Base-by-base conservation (phyloP, 64 coral and sea anemone species). In the Pocillopora verrucosa region DNA sequence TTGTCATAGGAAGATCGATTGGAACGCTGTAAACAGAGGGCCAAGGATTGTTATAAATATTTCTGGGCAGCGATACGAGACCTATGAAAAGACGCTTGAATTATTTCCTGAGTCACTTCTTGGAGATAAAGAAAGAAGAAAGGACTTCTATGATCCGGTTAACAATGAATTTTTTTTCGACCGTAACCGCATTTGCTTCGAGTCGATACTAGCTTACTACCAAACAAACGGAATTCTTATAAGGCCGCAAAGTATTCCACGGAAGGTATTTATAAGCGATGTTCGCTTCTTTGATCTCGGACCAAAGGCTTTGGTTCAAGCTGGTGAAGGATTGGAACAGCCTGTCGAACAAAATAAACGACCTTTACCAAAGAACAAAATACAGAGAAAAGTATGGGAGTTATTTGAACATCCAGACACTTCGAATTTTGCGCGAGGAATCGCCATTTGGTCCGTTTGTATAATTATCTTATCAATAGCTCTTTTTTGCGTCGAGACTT, bases 251-350 rank as follows among this genome's bases (percentile, higher is more conserved):
- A 90, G 70, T 38, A 93, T 99, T 56, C 97, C 97, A 60, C 80
- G 94, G 56, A 95, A 99, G 60, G 93, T 99, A 22, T 99, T 99
- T 88, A 68, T 99, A 0, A 95, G 91, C 64, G 94, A 99, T 72
- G 56, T 99, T 24, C 95, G 92, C 37, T 99, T 91, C 62, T 99
- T 99, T 89, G 93, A 99, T 81, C 93, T 99, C 22, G 97, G 97
- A 45, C 90, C 93, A 51, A 57, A 95, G 65, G 94, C 97, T 56
- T 74, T 99, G 10, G 62, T 74, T 35, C 91, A 99, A 89, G 91
- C 91, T 1, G 94, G 91, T 1, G 91, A 95, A 36, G 94, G 89
- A 56, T 88, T 95, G 26, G 93, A 93, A 61, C 72, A 75, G 22
- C 75, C 56, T 36, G 69, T 60, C 13, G 82, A 78, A 36, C 72